Conservation (phyloP, 2,113 vertebrate species). For the Electrona antarctica region DNA sequence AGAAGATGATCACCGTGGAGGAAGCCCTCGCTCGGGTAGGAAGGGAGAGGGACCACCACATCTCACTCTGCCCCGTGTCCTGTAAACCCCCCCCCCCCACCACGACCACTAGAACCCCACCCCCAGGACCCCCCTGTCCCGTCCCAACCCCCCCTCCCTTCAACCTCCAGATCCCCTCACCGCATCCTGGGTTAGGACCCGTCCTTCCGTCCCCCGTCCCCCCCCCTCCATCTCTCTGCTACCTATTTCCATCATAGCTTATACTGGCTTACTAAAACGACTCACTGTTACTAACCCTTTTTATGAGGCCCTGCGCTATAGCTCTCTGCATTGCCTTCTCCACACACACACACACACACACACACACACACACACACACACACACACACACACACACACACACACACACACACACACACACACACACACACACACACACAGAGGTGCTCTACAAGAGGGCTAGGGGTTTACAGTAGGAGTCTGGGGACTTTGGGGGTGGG, state of each 20-base stretch:
- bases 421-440: constrained; percentile 9
- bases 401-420: constrained; percentile 13
- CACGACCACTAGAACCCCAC: neutral
- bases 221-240: constrained; percentile 3
- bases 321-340: constrained; percentile 35
- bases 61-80: neutral
- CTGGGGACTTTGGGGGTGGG: constrained; percentile 40
- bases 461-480: constrained; percentile 29
- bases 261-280: constrained; percentile 72
- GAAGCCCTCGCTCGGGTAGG: constrained; percentile 96
- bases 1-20: constrained; percentile 99
- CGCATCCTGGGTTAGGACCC: constrained; percentile 15
- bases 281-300: constrained; percentile 69
- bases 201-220: neutral
- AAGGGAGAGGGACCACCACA: neutral
- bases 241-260: constrained; percentile 22
- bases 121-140: neutral
- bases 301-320: constrained; percentile 23
- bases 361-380: constrained; percentile 10
- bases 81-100: neutral
- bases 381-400: constrained; percentile 13
- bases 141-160: constrained; percentile 9
- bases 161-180: constrained; percentile 18
- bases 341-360: constrained; percentile 2
- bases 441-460: neutral